Base-by-base conservation (phyloP, 2,888 invertebrate genomes). In the Drosophila seclusa region DNA sequence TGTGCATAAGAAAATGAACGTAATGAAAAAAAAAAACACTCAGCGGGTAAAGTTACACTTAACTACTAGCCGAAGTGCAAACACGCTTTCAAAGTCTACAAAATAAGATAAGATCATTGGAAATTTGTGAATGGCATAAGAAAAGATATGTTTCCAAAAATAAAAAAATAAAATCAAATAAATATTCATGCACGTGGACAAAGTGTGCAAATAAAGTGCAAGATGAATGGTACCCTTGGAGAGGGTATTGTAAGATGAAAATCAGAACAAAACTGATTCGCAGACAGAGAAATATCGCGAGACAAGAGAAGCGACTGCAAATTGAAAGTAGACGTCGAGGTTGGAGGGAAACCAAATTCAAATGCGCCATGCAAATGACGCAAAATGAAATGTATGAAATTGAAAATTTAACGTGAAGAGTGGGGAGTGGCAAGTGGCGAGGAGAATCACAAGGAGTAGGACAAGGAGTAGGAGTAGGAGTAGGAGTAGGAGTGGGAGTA, bases 1-100 rank as follows among this genome's bases (percentile, higher is more conserved):
- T 88, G 87, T 85, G 84, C 84, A 85, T 89, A 85, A 89, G 90
- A 85, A 89, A 85, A 87, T 76, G 86, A 72, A 76, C 71, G 80
- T 82, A 89, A 89, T 87, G 86, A 89, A 89, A 85, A 83, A 74
- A 87, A 72, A 69, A 65, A 69, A 49, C 68, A 68, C 76, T 80
- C 80, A 48, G 64, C 61, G 59, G 21, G 27, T 24, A 53, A 42
- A 62, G 21, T 13, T 21, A 31, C 16, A 6, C 7, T 7, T 18
- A 0, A 16, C 8, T 7, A 1, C 7, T 13, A 34, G 45, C 13
- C 42, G 50, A 54, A 27, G 0, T 10, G 24, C 11, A 42, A 53
- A 68, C 55, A 64, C 57, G n/a, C 62, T 65, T 40, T 24, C 16
- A 40, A 36, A 40, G 31, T 11, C 10, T 4, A 29, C 24, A 13